Percentiles rank a stretch among this genome's conserved stretches.
phyloP scores from a whole-genome alignment of 2,797 vertebrate species.

The Ispidina picta region DNA sequence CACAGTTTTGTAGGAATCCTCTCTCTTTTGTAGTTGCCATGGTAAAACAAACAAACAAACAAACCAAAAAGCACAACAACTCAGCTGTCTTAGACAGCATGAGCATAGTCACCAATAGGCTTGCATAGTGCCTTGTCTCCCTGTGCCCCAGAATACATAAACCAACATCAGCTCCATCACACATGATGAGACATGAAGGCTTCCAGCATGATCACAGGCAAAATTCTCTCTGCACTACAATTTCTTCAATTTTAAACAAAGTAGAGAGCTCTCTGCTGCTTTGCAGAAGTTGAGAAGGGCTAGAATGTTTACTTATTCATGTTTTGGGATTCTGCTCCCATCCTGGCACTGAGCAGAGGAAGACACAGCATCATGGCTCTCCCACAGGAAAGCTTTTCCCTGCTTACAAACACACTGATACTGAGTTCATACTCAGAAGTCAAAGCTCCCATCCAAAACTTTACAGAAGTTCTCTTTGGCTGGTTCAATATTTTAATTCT shows the following conservation, averaged over 20 bases:
- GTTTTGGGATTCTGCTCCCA: not conserved
- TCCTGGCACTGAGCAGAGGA: not conserved
- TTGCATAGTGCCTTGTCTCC: rapidly evolving
- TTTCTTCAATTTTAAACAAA: not conserved
- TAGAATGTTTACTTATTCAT: not conserved
- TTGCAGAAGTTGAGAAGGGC: not conserved
- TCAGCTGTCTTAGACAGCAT: rapidly evolving
- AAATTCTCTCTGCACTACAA: not conserved
- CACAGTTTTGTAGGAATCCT: not conserved
- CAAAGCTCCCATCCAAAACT: not conserved
- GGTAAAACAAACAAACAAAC: not conserved
- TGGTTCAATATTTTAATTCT: not conserved
- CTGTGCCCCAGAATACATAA: not conserved
- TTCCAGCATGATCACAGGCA: not conserved
- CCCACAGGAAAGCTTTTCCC: not conserved
- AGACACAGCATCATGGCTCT: not conserved
- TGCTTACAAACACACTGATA: not conserved
- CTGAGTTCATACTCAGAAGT: not conserved
- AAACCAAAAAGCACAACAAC: no score
- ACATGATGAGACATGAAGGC: not conserved
- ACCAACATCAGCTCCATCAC: not conserved
- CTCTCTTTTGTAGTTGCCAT: not conserved
- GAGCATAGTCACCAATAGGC: not conserved
- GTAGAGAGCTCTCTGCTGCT: not conserved
- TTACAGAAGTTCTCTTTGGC: not conserved